phyloP scores from a whole-genome alignment of 2,113 vertebrate species.

The Brachypteracias leptosomus region DNA sequence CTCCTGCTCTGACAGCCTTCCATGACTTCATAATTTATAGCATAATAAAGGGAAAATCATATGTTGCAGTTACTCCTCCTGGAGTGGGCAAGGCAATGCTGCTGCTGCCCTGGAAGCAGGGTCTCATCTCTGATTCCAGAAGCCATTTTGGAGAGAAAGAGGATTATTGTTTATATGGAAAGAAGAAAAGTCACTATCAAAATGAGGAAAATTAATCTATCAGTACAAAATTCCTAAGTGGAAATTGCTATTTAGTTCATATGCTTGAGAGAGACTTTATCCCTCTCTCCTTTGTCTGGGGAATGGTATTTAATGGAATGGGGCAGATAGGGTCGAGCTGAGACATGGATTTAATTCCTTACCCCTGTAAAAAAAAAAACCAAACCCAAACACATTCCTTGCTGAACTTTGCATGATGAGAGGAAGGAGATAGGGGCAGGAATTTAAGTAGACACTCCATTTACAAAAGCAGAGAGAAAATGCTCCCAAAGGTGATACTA shows the following conservation, averaged over 20 bases:
- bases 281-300: background rate
- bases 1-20: background rate
- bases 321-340: background rate
- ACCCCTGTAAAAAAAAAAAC: background rate
- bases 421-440: background rate
- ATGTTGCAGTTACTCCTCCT: background rate
- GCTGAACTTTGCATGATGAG: background rate
- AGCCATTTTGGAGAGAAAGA: background rate
- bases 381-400: background rate
- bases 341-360: constrained; percentile 26
- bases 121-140: background rate
- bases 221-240: background rate
- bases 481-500: background rate
- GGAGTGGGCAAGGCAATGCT: background rate
- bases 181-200: background rate
- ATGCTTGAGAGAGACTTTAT: background rate
- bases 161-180: background rate
- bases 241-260: background rate
- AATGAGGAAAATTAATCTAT: background rate
- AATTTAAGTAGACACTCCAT: background rate
- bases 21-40: background rate
- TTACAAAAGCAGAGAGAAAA: background rate
- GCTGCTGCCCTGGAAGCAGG: background rate
- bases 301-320: background rate
- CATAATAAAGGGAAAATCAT: background rate